Conservation (phyloP, 2,113 vertebrate genomes). For the Pachycephala philippinensis region DNA sequence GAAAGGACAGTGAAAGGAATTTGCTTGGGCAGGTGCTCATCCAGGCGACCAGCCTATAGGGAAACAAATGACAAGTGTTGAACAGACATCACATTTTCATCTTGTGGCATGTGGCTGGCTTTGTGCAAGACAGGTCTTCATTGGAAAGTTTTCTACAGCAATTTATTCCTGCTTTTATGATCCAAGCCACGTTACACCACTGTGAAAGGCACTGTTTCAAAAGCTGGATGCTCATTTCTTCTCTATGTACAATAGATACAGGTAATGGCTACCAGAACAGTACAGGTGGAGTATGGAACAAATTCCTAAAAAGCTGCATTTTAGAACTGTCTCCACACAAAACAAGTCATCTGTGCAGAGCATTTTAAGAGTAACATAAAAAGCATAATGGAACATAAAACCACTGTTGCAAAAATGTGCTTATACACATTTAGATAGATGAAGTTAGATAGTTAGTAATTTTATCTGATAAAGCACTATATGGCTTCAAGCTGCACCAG, state of each 20-base stretch:
- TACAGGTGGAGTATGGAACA: background rate
- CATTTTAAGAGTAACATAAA: background rate
- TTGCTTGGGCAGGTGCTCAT: slow-evolving; percentile 80
- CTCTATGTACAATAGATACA: fast-evolving
- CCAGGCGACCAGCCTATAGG: slow-evolving; percentile 76
- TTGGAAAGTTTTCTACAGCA: background rate
- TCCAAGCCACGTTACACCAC: fast-evolving
- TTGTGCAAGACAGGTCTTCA: background rate
- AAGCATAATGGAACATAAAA: background rate
- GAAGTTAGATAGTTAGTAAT: background rate
- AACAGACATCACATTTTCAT: background rate
- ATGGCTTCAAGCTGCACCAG: background rate
- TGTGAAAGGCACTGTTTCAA: background rate
- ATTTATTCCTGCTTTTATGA: background rate
- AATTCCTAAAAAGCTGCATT: background rate
- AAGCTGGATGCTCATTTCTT: background rate
- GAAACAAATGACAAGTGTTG: background rate
- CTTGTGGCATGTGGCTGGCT: background rate
- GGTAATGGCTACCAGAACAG: background rate
- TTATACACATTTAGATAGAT: too few relatives aligned
- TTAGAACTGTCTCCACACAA: background rate
- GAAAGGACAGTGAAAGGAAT: slow-evolving; percentile 83
- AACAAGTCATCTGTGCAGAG: background rate
- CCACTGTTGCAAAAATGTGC: background rate
- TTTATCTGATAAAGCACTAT: background rate